Evolutionary conservation across 2,888 invertebrate genomes (phyloP).

Genomic region (Alitta virens): DNA sequence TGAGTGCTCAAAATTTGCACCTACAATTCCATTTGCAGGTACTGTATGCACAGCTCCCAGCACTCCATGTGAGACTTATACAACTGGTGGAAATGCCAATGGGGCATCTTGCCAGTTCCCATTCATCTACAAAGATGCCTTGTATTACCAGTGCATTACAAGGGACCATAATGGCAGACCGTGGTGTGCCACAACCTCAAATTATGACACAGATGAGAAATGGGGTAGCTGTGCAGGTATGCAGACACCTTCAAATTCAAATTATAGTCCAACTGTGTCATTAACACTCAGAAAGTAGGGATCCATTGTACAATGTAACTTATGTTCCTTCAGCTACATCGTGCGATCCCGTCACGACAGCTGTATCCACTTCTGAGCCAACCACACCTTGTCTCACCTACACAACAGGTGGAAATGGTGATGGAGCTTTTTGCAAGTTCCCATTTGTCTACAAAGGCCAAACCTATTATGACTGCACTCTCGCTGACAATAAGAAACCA

Average conservation of each 20-base stretch:
- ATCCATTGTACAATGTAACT: too few relatives aligned
- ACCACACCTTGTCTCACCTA: not conserved
- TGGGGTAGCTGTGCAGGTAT: conserved; percentile 6
- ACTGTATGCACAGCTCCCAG: not conserved
- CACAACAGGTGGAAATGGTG: conserved; percentile 1
- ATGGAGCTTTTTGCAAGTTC: conserved; percentile 9
- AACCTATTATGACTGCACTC: not conserved
- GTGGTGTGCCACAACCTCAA: conserved; percentile 16
- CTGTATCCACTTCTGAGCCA: not conserved
- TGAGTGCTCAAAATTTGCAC: too few relatives aligned
- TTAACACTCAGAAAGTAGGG: too few relatives aligned
- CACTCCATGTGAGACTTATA: not conserved
- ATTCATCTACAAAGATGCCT: conserved; percentile 3
- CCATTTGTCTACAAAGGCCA: conserved; percentile 10
- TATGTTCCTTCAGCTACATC: not conserved
- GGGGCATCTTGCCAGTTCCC: conserved; percentile 11
- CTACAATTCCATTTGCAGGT: too few relatives aligned
- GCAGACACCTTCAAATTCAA: too few relatives aligned
- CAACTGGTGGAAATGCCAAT: conserved; percentile 8
- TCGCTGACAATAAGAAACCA: not conserved
- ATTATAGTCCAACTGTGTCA: too few relatives aligned
- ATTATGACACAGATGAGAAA: conserved; percentile 10
- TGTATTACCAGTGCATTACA: not conserved
- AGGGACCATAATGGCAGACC: not conserved
- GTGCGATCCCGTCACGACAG: not conserved